phyloP scores from a whole-genome alignment of 1,140 invertebrate genomes.

The Ericerus pela region DNA sequence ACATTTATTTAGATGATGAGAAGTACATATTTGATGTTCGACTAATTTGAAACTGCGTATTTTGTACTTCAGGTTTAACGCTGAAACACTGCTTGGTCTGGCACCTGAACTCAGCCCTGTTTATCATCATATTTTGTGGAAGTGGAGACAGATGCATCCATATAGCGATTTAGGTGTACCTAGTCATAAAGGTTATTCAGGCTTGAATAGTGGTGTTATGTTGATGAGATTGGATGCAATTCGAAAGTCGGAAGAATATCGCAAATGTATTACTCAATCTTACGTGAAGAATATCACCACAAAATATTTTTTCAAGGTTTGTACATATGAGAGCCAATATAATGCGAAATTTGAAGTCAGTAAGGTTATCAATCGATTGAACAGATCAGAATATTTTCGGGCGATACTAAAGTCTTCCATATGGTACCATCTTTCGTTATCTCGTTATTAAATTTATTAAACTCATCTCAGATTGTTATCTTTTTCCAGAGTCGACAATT shows the following conservation, averaged over 20 bases:
- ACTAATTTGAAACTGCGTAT: background rate
- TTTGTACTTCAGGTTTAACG: conserved; percentile 31
- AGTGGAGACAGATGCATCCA: conserved; percentile 45
- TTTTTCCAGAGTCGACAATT: too few relatives aligned
- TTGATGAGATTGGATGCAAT: conserved; percentile 56
- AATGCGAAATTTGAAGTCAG: background rate
- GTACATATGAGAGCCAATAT: background rate
- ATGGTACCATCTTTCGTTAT: too few relatives aligned
- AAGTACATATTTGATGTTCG: background rate
- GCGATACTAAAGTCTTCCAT: too few relatives aligned
- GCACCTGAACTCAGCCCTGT: conserved; percentile 65
- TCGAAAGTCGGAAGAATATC: conserved; percentile 42
- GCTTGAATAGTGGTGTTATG: conserved; percentile 69
- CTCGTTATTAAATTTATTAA: too few relatives aligned
- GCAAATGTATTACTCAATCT: conserved; percentile 18
- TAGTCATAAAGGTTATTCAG: conserved; percentile 43
- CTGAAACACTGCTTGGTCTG: conserved; percentile 50
- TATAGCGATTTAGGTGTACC: conserved; percentile 43
- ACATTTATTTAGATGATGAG: background rate
- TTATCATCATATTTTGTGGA: conserved; percentile 58
- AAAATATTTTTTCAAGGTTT: conserved; percentile 17
- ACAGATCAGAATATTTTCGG: too few relatives aligned
- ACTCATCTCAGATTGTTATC: too few relatives aligned
- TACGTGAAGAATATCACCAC: conserved; percentile 9
- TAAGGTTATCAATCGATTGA: background rate